Conservation (phyloP, 2,113 vertebrate genomes). For the Electrona antarctica region DNA sequence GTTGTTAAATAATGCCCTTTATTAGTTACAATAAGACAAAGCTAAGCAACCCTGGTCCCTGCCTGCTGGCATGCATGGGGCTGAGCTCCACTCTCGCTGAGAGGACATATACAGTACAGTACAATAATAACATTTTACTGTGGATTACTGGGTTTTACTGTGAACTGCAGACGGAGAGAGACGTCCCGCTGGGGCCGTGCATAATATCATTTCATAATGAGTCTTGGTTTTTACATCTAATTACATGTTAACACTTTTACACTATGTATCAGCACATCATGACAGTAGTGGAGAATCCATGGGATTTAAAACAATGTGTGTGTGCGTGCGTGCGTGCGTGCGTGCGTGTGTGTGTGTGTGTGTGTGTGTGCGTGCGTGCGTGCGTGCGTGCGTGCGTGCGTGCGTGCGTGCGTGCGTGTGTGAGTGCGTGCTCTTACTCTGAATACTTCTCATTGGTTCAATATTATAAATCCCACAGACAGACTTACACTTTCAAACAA, state of each 20-base stretch:
- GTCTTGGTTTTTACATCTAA: neutral
- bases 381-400: no score
- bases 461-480: no score
- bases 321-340: no score
- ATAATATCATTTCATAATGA: slow-evolving; percentile 2
- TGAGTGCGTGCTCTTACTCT: no score
- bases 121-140: neutral
- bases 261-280: neutral
- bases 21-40: neutral
- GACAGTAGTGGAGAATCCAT: neutral
- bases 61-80: neutral
- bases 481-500: no score
- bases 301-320: no score
- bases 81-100: neutral
- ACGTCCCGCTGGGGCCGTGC: neutral
- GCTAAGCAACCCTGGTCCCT: neutral
- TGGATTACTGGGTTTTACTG: no score
- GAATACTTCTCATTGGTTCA: no score
- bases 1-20: neutral
- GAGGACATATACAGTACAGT: neutral
- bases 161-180: neutral
- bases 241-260: neutral
- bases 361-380: no score
- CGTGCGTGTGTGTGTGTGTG: no score
- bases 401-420: no score